A percentile compares a stretch with the other conserved stretches of the same genome.
Evolutionary conservation across 2,797 vertebrate genomes (phyloP).

Genomic region (Neosalanx taihuensis): DNA sequence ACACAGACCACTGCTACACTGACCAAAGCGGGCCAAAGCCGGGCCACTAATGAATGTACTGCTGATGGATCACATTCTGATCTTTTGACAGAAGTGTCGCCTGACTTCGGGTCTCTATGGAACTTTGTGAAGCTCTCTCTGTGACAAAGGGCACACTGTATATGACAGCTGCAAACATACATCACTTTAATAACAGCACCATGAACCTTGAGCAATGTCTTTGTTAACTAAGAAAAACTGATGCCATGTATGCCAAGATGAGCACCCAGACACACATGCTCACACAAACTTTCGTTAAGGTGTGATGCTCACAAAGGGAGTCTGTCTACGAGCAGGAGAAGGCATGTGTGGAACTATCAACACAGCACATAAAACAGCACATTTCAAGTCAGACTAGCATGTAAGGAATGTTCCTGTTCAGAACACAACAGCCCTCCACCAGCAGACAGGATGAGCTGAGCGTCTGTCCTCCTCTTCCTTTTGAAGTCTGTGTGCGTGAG

Average conservation of each 20-base stretch:
- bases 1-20: conserved; percentile 64
- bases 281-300: background rate
- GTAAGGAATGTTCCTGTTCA: conserved; percentile 51
- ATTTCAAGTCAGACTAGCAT: conserved; percentile 48
- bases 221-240: background rate
- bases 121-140: too few relatives aligned
- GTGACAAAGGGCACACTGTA: too few relatives aligned
- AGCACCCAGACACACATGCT: background rate
- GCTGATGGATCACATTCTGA: background rate
- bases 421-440: conserved; percentile 25
- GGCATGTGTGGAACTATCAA: conserved; percentile 49
- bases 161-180: too few relatives aligned
- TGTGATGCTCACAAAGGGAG: background rate
- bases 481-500: background rate
- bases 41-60: conserved; percentile 44
- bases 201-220: too few relatives aligned
- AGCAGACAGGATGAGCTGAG: conserved; percentile 31
- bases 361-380: conserved; percentile 33
- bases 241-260: background rate
- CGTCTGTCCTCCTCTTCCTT: conserved; percentile 18
- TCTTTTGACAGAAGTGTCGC: too few relatives aligned
- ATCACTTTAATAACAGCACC: too few relatives aligned
- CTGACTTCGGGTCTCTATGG: too few relatives aligned
- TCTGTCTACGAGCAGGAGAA: conserved; percentile 43
- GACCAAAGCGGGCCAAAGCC: conserved; percentile 53